These are phyloP conservation scores for Strix uralensis DNA, from an alignment of 2,113 vertebrate genomes.

Conservation along the genomic window DNA sequence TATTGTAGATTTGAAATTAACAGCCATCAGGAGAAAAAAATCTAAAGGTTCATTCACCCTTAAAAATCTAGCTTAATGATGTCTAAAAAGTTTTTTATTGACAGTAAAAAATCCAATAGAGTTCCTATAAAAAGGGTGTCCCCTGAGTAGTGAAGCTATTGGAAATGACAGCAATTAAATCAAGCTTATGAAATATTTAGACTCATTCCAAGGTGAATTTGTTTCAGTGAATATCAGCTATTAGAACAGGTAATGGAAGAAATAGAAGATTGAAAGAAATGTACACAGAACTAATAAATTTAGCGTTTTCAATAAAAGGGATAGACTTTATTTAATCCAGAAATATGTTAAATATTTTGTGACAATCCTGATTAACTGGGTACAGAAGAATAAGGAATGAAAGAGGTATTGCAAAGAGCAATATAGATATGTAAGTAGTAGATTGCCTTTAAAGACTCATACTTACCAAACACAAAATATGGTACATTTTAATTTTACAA, in stretches of 20 bases:
- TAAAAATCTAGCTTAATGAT: slow-evolving; percentile 50
- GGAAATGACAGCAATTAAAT: slow-evolving; percentile 65
- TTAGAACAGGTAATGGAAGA: neutral
- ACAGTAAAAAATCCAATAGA: slow-evolving; percentile 20
- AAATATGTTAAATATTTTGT: neutral
- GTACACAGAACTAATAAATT: neutral
- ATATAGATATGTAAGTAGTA: neutral
- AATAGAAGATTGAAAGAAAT: neutral
- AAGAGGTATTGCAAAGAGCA: neutral
- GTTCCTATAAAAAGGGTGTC: slow-evolving; percentile 28
- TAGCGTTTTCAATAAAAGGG: neutral
- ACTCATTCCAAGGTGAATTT: slow-evolving; percentile 25
- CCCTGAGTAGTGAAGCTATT: slow-evolving; percentile 28
- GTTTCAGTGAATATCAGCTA: neutral
- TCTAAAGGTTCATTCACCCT: neutral
- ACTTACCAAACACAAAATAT: neutral
- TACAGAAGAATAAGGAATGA: neutral
- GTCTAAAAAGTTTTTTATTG: neutral
- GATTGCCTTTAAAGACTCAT: neutral
- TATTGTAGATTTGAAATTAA: neutral
- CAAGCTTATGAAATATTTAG: slow-evolving; percentile 65
- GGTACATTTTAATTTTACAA: neutral
- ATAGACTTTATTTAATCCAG: neutral
- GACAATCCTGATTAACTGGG: neutral
- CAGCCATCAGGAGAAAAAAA: neutral